Evolutionary conservation across 2,113 vertebrate species (phyloP), one percentile per base, ranked within the genome.

Genomic region (Campylomormyrus tamandua): DNA sequence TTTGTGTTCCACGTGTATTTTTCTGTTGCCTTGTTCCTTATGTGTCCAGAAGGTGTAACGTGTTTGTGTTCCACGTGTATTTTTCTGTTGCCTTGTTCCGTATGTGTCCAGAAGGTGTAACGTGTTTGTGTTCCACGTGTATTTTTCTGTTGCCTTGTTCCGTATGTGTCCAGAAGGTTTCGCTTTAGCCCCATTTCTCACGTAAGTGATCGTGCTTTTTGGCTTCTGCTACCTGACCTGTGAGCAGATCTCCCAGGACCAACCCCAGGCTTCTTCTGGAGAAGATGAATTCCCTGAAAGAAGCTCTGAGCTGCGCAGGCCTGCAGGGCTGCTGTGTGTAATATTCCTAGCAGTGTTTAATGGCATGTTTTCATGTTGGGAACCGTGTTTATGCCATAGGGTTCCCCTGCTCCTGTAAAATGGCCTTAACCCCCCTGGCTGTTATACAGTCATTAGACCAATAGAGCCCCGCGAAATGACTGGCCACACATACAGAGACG

Each of bases 291-390:
- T 70, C 21, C 4, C 62, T 90, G 48, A 90, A 13, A 85, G 87
- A 89, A 13, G 77, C 87, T 27, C 46, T 91, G 50, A 52, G 87
- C 87, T 89, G 89, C 49, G 84, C 90, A 21, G 48, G 89, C 19
- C 52, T 87, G 19, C n/a, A 90, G 89, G 85, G n/a, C 10, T 31
- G 58, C 58, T 27, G n/a, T 66, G 62, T 66, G n/a, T 27, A 66
- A 27, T 13, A 31, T 66, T 9, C n/a, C n/a, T 31, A 13, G 9
- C n/a, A 66, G 62, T 66, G n/a, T 13, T 11, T 27, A 66, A 27
- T 27, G n/a, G 9, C 9, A 11, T 8, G n/a, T 66, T 66, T 66
- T 31, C n/a, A 31, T 27, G 8, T 27, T 66, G 58, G 58, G 58
- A 66, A n/a, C 58, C 8, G 3, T 66, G n/a, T 66, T 27, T 66